These are phyloP conservation scores for Equus przewalskii DNA, from an alignment of 2,113 vertebrate species.

Conservation along the genomic window DNA sequence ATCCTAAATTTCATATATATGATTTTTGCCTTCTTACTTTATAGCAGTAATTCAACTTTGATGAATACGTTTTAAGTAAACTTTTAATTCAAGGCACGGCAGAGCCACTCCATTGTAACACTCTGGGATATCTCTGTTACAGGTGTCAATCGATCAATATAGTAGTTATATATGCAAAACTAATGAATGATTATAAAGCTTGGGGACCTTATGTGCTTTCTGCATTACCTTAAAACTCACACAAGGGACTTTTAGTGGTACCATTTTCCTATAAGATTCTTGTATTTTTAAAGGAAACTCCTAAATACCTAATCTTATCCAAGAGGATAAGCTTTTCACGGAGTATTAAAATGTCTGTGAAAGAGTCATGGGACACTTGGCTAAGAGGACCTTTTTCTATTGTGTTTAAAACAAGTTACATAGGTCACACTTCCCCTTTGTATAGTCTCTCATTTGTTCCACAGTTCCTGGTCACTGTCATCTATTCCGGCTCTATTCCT, in stretches of 20 bases:
- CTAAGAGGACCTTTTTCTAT: not conserved
- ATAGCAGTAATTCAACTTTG: not conserved
- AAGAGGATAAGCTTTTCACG: not conserved
- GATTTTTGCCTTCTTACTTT: not conserved
- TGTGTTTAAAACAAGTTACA: not conserved
- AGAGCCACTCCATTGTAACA: not conserved
- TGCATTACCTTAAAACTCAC: not conserved
- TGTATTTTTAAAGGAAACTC: not conserved
- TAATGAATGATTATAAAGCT: not conserved
- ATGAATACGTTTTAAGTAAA: not conserved
- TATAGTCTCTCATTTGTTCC: not conserved
- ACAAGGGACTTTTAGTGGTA: not conserved
- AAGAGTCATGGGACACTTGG: not conserved
- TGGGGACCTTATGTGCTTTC: not conserved
- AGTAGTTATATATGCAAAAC: not conserved
- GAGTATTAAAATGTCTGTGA: not conserved
- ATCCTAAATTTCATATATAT: not conserved
- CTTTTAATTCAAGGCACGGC: not conserved
- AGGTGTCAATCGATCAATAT: not conserved
- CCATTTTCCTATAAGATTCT: not conserved
- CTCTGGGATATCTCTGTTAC: not conserved
- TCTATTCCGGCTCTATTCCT: not conserved
- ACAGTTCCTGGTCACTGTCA: not conserved
- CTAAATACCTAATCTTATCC: not conserved
- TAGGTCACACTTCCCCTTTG: not conserved